Base-by-base conservation (phyloP, 2,113 vertebrate genomes). In the Hydropotes inermis region DNA sequence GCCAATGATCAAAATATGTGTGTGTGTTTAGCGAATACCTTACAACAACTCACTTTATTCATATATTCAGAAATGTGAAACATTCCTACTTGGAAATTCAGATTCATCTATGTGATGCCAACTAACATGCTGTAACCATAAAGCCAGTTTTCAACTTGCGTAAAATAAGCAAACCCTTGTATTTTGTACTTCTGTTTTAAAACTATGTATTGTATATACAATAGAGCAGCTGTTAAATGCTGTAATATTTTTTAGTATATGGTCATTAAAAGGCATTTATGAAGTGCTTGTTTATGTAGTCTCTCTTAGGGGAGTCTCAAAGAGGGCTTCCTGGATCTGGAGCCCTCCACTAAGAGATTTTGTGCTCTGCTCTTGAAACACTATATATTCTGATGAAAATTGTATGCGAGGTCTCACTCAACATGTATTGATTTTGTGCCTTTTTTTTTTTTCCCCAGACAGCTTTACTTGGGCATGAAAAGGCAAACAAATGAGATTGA, bases 131-230 rank as follows among this genome's bases (percentile, higher is more conserved):
- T 60, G 23, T 28, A 79, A 60, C 36, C 91, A 39, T 92, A 91
- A 96, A 93, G 23, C 50, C 64, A 58, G 36, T 30, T 93, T 78
- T 93, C 54, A 83, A 60, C 15, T 19, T 28, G 47, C 5, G n/a
- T 91, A 54, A 97, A 92, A 91, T 50, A 91, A 55, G 43, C 54
- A 43, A 97, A 87, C 13, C 14, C 36, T 84, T 94, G 23, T 67
- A 55, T 61, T 95, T 95, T 96, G 25, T 81, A 82, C 52, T 55
- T 95, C 54, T 88, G 6, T 95, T 91, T 97, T 86, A 89, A 97
- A 91, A 91, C 30, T n/a, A n/a, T 64, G 28, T 60, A 54, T 64
- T 97, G 55, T 92, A 25, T 85, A 79, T 30, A 50, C 47, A 39
- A 58, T 67, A 91, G 91, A 86, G 39, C 15, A 91, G 36, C 58